Percentiles rank a stretch among this genome's conserved stretches.
phyloP scores from a whole-genome alignment of 53 echinoderm and acorn worm species.

The Apostichopus leukothele region DNA sequence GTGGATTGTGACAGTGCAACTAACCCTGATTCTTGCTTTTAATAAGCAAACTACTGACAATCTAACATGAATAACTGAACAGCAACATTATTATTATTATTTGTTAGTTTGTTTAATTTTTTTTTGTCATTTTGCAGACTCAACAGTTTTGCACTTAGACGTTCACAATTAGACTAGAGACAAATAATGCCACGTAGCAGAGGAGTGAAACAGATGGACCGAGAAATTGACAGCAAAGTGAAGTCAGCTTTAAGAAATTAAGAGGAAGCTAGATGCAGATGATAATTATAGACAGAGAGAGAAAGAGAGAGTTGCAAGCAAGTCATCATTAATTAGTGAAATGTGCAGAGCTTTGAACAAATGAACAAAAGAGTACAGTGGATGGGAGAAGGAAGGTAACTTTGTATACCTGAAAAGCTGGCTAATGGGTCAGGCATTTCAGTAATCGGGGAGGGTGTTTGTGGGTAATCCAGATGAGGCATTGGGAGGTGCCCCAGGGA shows the following conservation, averaged over 20 bases:
- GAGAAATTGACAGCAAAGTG: too few species aligned
- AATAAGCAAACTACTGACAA: too few species aligned
- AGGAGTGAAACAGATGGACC: too few species aligned
- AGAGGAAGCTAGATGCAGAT: background rate
- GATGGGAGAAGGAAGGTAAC: background rate
- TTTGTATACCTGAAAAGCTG: constrained; percentile 75
- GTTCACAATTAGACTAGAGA: too few species aligned
- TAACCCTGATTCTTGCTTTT: too few species aligned
- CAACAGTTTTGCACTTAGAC: too few species aligned
- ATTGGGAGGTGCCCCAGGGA: constrained; percentile 85
- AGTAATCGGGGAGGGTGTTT: constrained; percentile 78
- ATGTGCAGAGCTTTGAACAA: background rate
- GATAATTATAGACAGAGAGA: background rate
- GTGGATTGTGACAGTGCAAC: too few species aligned
- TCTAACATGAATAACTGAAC: too few species aligned
- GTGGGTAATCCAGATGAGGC: constrained; percentile 69
- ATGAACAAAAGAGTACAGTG: background rate
- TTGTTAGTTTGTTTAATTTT: too few species aligned
- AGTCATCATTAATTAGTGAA: background rate
- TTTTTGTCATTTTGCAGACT: too few species aligned
- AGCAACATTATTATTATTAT: too few species aligned
- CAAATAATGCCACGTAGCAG: too few species aligned
- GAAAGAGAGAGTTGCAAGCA: background rate
- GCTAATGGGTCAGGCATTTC: constrained; percentile 66
- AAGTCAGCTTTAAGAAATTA: background rate